These are phyloP conservation scores for Myotis yumanensis DNA, from an alignment of 2,113 vertebrate genomes.

Conservation along the genomic window DNA sequence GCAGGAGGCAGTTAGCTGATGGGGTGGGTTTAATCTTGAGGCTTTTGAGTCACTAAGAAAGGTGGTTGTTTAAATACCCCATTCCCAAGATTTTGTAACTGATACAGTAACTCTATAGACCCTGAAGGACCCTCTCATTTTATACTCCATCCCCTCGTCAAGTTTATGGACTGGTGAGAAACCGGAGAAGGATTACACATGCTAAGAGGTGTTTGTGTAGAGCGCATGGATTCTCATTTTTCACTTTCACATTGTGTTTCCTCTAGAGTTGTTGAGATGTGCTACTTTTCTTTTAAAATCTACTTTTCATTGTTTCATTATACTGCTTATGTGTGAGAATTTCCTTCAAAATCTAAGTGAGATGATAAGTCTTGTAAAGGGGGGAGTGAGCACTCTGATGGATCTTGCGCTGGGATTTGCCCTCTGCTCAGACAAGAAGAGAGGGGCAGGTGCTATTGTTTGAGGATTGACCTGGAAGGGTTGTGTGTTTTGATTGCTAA, in stretches of 20 bases:
- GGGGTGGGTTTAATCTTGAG: not conserved
- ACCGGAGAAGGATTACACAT: not conserved
- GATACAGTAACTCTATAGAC: not conserved
- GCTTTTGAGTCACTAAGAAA: not conserved
- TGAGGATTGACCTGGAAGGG: not conserved
- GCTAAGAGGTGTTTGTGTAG: not conserved
- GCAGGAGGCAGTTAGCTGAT: not conserved
- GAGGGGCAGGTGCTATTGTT: not conserved
- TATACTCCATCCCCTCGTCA: not conserved
- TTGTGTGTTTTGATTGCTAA: not conserved
- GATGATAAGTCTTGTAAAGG: not conserved
- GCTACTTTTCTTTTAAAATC: not conserved
- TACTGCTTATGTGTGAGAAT: not conserved
- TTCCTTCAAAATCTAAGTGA: not conserved
- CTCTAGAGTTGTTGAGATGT: not conserved
- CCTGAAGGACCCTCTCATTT: not conserved
- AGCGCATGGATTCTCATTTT: not conserved
- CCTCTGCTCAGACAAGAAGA: not conserved
- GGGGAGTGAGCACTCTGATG: not conserved
- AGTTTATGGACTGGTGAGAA: not conserved
- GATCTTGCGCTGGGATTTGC: not conserved
- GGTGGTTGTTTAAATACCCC: not conserved
- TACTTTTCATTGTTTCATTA: not conserved
- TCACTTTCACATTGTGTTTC: not conserved
- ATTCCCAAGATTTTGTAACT: not conserved